These are phyloP conservation scores for Seriola aureovittata DNA, from an alignment of 2,113 vertebrate genomes.

Conservation along the genomic window DNA sequence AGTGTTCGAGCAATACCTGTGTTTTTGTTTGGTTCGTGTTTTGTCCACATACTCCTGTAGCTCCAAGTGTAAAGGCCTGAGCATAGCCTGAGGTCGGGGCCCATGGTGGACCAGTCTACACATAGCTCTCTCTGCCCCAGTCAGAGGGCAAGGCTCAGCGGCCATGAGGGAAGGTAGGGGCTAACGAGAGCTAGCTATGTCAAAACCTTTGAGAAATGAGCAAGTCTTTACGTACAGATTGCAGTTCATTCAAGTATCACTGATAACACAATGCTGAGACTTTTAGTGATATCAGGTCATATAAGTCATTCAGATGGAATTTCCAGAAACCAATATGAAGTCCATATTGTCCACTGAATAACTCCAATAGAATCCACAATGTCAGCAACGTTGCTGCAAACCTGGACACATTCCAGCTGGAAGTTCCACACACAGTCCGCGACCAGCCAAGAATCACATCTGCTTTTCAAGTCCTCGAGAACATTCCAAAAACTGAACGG, in stretches of 20 bases:
- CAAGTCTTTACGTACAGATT: not conserved
- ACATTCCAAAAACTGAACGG: conserved; percentile 26
- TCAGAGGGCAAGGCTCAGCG: conserved; percentile 78
- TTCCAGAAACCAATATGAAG: not conserved
- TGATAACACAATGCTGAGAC: not conserved
- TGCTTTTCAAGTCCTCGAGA: conserved; percentile 53
- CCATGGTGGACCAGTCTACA: conserved; percentile 85
- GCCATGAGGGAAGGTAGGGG: conserved; percentile 55
- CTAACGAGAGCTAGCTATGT: conserved; percentile 3
- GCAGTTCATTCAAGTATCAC: not conserved
- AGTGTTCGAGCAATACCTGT: conserved; percentile 79
- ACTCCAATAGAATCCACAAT: conserved; percentile 14
- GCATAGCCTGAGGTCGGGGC: conserved; percentile 79
- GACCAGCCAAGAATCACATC: conserved; percentile 60
- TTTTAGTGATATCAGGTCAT: not conserved
- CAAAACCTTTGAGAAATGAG: not conserved
- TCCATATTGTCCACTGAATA: conserved; percentile 14
- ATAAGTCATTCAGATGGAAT: not conserved
- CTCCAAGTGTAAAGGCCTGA: conserved; percentile 85
- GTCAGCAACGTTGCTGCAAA: conserved; percentile 46
- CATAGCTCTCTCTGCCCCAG: conserved; percentile 82
- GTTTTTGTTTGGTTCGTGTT: conserved; percentile 80
- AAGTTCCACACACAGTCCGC: conserved; percentile 11
- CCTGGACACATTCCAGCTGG: conserved; percentile 33
- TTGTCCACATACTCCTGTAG: conserved; percentile 84